Evolutionary conservation across 2,113 vertebrate species (phyloP).

Genomic region (Sphaerodactylus townsendi): DNA sequence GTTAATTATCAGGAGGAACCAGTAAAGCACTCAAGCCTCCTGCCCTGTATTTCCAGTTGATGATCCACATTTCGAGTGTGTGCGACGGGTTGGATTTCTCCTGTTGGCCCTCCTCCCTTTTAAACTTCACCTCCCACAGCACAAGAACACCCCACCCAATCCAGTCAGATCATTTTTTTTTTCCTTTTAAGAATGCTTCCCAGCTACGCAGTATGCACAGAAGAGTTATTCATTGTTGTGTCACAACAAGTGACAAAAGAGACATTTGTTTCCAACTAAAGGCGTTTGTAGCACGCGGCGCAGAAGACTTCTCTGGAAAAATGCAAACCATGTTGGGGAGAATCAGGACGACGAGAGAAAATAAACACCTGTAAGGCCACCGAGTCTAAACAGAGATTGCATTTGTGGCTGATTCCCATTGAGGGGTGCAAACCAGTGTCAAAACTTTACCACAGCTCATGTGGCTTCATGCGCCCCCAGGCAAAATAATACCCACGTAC

Average conservation of each 20-base stretch:
- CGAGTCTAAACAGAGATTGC: not conserved
- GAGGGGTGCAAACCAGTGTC: too few species aligned
- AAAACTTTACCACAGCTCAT: too few species aligned
- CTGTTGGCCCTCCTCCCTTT: conserved; percentile 11
- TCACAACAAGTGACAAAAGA: conserved; percentile 15
- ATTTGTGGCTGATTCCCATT: not conserved
- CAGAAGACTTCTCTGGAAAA: not conserved
- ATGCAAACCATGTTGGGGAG: not conserved
- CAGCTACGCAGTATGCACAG: conserved; percentile 40
- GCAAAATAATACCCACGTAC: too few species aligned
- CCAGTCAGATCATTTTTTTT: conserved; percentile 46
- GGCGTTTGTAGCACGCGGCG: conserved; percentile 27
- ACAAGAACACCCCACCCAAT: conserved; percentile 52
- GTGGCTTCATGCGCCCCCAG: too few species aligned
- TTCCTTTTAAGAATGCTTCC: conserved; percentile 48
- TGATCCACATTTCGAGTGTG: conserved; percentile 5
- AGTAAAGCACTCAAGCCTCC: conserved; percentile 4
- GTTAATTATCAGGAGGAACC: conserved; percentile 51
- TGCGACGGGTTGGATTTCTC: not conserved
- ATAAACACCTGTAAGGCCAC: conserved; percentile 18
- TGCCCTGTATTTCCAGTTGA: conserved; percentile 19
- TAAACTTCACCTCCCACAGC: conserved; percentile 39
- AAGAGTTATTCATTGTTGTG: conserved; percentile 31
- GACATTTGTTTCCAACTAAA: conserved; percentile 40
- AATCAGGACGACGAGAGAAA: not conserved